Evolutionary conservation across 2,113 vertebrate genomes (phyloP), one percentile per base, ranked within the genome.

Genomic region (Phylloscopus trochilus): DNA sequence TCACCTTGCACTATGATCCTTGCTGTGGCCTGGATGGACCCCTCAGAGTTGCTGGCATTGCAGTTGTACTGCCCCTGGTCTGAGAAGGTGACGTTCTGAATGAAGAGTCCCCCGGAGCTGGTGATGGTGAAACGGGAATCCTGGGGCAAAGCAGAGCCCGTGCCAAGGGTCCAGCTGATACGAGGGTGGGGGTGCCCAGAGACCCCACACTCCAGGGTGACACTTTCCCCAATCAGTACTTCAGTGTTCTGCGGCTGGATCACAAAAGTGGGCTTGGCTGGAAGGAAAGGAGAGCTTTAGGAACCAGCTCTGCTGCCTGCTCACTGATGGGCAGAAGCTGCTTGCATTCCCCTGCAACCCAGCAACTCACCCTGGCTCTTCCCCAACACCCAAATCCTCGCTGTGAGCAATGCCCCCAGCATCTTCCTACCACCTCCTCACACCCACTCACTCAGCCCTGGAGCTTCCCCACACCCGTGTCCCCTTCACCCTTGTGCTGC

Each of bases 161-260:
- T 98, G n/a, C 98, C 98, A 64, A 98, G 97, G 7, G 98, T 99
- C 99, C 99, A 99, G 64, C 98, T 98, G 64, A 99, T 94, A 7
- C 97, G 96, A 9, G 99, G 99, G 28, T 97, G 98, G 2, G 99
- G 99, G 56, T 99, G 98, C 20, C 99, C 99, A 4, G 98, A 98
- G 80, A 99, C 98, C 26, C 99, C 99, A 93, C 99, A 99, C 95
- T 99, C 99, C 96, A 99, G 95, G 33, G 99, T 99, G 93, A 99
- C 98, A 2, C 99, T 99, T 94, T 99, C 98, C 16, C 99, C 99
- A 11, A 99, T 96, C 95, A 99, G 97, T 60, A 99, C 99, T 97
- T 99, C 99, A 0, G 99, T 99, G 98, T 99, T 99, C 97, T 99
- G 98, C 0, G 99, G 99, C 89, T 99, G 99, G 96, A 99, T 99